These are phyloP conservation scores for Drosophila parvula DNA, from an alignment of 1,140 invertebrate genomes.

Conservation along the genomic window DNA sequence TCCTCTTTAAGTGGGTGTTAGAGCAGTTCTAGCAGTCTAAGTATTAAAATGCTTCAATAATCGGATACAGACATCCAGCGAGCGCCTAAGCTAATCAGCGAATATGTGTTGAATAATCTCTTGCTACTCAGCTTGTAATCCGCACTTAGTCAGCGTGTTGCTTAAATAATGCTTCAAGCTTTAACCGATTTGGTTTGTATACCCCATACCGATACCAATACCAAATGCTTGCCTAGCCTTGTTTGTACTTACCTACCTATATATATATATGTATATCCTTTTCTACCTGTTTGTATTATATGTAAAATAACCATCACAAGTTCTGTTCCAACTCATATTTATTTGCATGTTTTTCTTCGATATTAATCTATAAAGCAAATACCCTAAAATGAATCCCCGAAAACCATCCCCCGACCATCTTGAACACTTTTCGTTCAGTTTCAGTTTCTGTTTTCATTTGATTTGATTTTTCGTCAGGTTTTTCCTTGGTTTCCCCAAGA, in stretches of 20 bases:
- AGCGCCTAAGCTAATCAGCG: slow-evolving; percentile 31
- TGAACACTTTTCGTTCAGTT: slow-evolving; percentile 53
- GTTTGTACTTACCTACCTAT: slow-evolving; percentile 18
- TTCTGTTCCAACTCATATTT: slow-evolving; percentile 57
- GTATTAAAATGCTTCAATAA: slow-evolving; percentile 50
- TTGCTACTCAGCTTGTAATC: slow-evolving; percentile 49
- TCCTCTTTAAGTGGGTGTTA: slow-evolving; percentile 50
- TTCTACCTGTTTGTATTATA: slow-evolving; percentile 44
- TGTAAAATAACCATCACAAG: slow-evolving; percentile 45
- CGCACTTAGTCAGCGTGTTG: slow-evolving; percentile 50
- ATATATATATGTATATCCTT: slow-evolving; percentile 15
- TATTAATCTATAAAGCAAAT: slow-evolving; percentile 36
- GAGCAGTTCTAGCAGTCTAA: slow-evolving; percentile 47
- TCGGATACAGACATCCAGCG: slow-evolving; percentile 40
- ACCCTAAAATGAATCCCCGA: slow-evolving; percentile 43
- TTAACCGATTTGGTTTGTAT: slow-evolving; percentile 50
- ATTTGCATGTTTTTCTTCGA: slow-evolving; percentile 61
- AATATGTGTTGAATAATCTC: slow-evolving; percentile 31
- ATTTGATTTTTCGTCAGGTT: slow-evolving; percentile 34
- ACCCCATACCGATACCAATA: slow-evolving; percentile 24
- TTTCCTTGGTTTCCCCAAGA: slow-evolving; percentile 42
- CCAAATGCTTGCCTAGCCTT: slow-evolving; percentile 54
- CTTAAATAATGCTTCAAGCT: slow-evolving; percentile 58
- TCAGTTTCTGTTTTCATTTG: slow-evolving; percentile 27
- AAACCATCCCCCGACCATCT: slow-evolving; percentile 59